Evolutionary conservation across 1,140 invertebrate genomes (phyloP).

Genomic region (Yoshiicerus persimilis): DNA sequence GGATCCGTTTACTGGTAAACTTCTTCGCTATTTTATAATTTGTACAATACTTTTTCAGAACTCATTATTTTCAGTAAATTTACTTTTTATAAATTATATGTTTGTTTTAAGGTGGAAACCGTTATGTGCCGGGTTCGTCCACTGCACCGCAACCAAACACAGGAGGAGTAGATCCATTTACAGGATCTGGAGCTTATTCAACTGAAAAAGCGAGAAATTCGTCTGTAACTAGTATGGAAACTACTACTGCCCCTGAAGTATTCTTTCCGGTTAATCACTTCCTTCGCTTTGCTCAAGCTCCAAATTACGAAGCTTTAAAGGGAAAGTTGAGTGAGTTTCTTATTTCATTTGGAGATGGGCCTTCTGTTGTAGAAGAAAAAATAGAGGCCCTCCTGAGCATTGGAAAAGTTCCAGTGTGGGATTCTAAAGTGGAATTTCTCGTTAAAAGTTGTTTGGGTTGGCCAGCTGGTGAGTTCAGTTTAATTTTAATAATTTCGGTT

Average conservation of each 20-base stretch:
- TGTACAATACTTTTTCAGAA: constrained; percentile 34
- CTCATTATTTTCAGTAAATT: no score
- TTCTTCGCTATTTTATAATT: constrained; percentile 12
- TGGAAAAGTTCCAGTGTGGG: constrained; percentile 59
- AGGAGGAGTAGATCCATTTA: constrained; percentile 53
- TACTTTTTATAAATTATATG: not conserved
- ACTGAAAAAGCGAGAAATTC: constrained; percentile 25
- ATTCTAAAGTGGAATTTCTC: constrained; percentile 71
- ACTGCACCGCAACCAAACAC: not conserved
- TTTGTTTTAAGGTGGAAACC: constrained; percentile 52
- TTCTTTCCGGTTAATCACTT: constrained; percentile 28
- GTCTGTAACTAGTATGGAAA: not conserved
- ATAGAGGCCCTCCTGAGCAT: constrained; percentile 27
- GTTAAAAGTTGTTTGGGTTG: constrained; percentile 71
- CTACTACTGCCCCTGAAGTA: not conserved
- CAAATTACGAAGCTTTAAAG: constrained; percentile 38
- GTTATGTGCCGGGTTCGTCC: constrained; percentile 56
- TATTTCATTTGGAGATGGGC: constrained; percentile 18
- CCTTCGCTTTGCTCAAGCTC: constrained; percentile 42
- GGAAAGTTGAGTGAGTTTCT: constrained; percentile 39
- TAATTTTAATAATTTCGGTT: no score
- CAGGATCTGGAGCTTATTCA: constrained; percentile 54
- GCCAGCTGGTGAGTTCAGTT: constrained; percentile 69
- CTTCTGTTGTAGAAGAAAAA: not conserved
- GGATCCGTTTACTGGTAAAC: constrained; percentile 72